These are phyloP conservation scores for Caenorhabditis sp. DNA, from an alignment of 2,888 invertebrate genomes.

Conservation along the genomic window DNA sequence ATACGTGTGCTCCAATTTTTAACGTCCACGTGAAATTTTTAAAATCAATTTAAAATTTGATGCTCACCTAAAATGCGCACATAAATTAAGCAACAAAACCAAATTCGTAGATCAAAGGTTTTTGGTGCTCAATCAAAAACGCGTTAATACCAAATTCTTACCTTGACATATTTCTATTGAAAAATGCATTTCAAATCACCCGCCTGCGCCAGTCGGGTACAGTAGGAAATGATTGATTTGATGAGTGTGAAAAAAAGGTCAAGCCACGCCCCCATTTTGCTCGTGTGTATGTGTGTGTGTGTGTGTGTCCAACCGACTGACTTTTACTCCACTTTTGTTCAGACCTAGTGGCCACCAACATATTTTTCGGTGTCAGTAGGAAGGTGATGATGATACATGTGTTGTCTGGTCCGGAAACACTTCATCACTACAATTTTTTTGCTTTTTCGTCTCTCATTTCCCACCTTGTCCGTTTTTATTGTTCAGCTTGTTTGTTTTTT, in stretches of 20 bases:
- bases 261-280: constrained; percentile 14
- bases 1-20: too few species aligned
- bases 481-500: not conserved
- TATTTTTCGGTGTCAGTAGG: constrained; percentile 11
- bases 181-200: constrained; percentile 38
- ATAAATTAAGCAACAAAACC: not conserved
- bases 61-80: too few species aligned
- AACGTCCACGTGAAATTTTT: too few species aligned
- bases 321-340: constrained; percentile 20
- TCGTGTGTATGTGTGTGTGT: too few species aligned
- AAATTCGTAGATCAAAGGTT: not conserved
- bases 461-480: constrained; percentile 1
- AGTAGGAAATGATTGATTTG: constrained; percentile 18
- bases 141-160: not conserved
- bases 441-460: constrained; percentile 2
- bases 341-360: not conserved
- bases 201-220: constrained; percentile 21
- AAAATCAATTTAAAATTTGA: too few species aligned
- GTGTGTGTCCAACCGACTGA: not conserved
- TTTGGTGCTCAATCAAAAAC: not conserved
- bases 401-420: constrained; percentile 6
- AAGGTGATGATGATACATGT: not conserved
- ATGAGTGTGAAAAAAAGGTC: constrained; percentile 9
- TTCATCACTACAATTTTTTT: constrained; percentile 27
- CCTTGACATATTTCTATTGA: constrained; percentile 32